Percentiles rank a stretch among this genome's conserved stretches.
phyloP scores from a whole-genome alignment of 1,140 invertebrate species.

The Eumeta japonica region DNA sequence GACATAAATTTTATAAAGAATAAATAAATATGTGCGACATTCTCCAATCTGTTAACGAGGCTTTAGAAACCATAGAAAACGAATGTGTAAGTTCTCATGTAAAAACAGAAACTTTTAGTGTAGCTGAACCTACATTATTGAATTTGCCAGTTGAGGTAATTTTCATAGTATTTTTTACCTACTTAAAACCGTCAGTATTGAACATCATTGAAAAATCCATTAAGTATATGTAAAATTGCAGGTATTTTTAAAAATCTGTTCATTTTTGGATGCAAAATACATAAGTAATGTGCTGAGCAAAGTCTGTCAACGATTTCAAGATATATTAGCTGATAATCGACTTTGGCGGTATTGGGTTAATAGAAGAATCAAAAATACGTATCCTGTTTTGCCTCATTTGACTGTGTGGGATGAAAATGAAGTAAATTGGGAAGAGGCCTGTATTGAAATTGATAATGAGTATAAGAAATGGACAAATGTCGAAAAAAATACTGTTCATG shows the following conservation, averaged over 20 bases:
- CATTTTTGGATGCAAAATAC: conserved; percentile 43
- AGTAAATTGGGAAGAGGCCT: conserved; percentile 43
- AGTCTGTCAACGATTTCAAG: conserved; percentile 46
- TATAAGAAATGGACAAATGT: conserved; percentile 42
- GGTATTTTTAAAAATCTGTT: conserved; percentile 54
- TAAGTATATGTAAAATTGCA: too few relatives aligned
- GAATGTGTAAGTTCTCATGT: conserved; percentile 10
- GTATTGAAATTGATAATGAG: conserved; percentile 41
- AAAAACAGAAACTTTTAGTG: conserved; percentile 13
- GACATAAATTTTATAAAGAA: too few relatives aligned
- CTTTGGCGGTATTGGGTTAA: conserved; percentile 49
- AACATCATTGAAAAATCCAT: too few relatives aligned
- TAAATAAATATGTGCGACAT: conserved; percentile 39
- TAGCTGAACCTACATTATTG: conserved; percentile 21
- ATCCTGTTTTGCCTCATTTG: conserved; percentile 34
- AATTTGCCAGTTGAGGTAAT: conserved; percentile 45
- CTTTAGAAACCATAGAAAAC: conserved; percentile 26
- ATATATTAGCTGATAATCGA: conserved; percentile 44
- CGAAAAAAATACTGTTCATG: conserved; percentile 34
- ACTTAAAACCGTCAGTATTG: too few relatives aligned
- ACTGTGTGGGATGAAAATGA: conserved; percentile 27
- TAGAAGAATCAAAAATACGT: conserved; percentile 35
- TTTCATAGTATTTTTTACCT: too few relatives aligned
- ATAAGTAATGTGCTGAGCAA: conserved; percentile 40
- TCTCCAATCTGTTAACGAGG: conserved; percentile 25